Evolutionary conservation across 2,113 vertebrate species (phyloP).

Genomic region (Eubucco bourcierii): DNA sequence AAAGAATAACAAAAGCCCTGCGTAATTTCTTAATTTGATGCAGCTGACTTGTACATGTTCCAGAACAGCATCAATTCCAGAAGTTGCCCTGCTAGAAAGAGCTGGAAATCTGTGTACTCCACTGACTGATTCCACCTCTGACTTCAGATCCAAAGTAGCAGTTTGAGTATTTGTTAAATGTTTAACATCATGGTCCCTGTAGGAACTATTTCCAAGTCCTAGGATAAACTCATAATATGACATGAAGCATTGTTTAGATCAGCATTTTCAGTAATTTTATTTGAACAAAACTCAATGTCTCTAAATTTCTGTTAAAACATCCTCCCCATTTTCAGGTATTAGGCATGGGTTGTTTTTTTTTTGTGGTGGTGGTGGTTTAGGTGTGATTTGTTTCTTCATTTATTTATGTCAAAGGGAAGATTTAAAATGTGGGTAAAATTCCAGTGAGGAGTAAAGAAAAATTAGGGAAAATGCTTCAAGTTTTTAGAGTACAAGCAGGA

Average conservation of each 20-base stretch:
- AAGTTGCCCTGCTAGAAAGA: constrained; percentile 5
- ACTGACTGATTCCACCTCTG: background rate
- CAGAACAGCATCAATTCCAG: constrained; percentile 2
- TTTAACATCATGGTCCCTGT: background rate
- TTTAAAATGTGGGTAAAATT: background rate
- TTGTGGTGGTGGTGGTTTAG: no score
- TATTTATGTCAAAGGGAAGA: background rate
- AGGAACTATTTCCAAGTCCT: background rate
- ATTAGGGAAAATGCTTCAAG: background rate
- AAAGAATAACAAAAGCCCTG: constrained; percentile 5
- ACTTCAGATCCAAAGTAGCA: constrained; percentile 29
- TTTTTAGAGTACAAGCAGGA: background rate
- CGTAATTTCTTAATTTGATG: constrained; percentile 12
- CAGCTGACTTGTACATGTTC: constrained; percentile 9
- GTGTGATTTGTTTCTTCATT: background rate
- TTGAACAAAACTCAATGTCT: background rate
- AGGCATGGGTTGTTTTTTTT: no score
- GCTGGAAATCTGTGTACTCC: background rate
- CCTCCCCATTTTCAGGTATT: background rate
- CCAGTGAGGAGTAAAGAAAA: background rate
- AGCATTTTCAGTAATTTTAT: background rate
- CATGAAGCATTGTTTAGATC: background rate
- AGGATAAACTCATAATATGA: background rate
- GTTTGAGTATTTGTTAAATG: background rate
- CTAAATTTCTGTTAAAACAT: background rate